phyloP scores from a whole-genome alignment of 2,888 invertebrate genomes.

The Drosophila engyochracea region DNA sequence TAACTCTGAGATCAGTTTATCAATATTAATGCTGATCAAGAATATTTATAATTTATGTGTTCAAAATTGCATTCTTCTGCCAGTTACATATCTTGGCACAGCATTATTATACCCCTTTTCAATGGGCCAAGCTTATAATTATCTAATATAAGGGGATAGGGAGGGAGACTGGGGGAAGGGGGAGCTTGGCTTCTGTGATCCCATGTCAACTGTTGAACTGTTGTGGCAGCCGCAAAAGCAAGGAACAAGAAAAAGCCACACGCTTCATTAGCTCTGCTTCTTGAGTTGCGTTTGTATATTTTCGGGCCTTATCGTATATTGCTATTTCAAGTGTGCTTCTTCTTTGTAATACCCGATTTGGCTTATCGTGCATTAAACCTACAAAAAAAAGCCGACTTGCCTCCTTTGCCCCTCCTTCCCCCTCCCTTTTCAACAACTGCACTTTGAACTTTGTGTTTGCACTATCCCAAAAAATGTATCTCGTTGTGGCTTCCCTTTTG shows the following conservation, averaged over 20 bases:
- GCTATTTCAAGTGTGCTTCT: constrained; percentile 49
- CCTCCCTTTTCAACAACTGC: constrained; percentile 28
- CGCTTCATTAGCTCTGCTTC: constrained; percentile 48
- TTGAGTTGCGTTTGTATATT: constrained; percentile 1
- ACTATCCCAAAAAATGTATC: constrained; percentile 35
- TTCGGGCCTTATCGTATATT: constrained; percentile 44
- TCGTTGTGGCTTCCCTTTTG: constrained; percentile 8
- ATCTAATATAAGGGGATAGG: constrained; percentile 7
- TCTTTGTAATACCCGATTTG: not conserved
- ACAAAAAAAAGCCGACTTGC: constrained; percentile 51
- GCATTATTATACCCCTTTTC: not conserved
- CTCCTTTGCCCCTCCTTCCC: constrained; percentile 32
- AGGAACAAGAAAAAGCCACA: constrained; percentile 3
- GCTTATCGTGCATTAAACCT: constrained; percentile 71
- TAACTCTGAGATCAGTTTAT: not conserved
- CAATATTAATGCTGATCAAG: not conserved
- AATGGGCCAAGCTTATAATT: constrained; percentile 11
- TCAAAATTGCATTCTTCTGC: not conserved
- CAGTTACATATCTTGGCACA: not conserved
- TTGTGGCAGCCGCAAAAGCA: constrained; percentile 1
- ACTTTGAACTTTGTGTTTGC: constrained; percentile 66
- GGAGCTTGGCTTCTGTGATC: not conserved
- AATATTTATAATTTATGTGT: not conserved
- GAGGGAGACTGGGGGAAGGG: not conserved
- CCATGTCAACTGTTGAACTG: constrained; percentile 30